Conservation (phyloP, 2,113 vertebrate genomes). For the Bolborhynchus lineola region DNA sequence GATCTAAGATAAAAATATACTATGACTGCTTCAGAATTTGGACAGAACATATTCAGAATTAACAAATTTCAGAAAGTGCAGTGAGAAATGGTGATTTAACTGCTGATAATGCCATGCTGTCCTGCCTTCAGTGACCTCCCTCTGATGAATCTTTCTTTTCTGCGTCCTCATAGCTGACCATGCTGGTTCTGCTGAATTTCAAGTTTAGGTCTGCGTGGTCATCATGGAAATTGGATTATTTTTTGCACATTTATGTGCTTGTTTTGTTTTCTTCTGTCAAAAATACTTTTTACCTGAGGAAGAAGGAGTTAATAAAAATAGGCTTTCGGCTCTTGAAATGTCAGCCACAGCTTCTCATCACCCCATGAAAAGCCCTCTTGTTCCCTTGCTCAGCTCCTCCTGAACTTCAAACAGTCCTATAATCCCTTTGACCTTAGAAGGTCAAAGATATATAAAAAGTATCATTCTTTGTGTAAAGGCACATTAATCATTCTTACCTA, state of each 20-base stretch:
- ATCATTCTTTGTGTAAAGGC: slow-evolving; percentile 65
- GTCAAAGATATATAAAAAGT: slow-evolving; percentile 69
- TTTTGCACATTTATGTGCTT: background rate
- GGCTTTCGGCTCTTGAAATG: slow-evolving; percentile 52
- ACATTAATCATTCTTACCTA: slow-evolving; percentile 65
- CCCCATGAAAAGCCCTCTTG: slow-evolving; percentile 67
- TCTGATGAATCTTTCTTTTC: background rate
- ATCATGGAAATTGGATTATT: background rate
- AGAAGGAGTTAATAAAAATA: slow-evolving; percentile 67
- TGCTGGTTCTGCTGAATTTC: background rate
- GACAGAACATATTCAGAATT: background rate
- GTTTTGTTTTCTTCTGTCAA: slow-evolving; percentile 29
- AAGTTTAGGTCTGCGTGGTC: background rate
- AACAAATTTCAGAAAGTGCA: background rate
- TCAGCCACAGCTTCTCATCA: slow-evolving; percentile 64
- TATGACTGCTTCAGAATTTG: background rate
- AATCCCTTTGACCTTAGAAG: slow-evolving; percentile 68
- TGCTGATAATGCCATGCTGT: too few relatives aligned
- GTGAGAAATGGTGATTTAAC: background rate
- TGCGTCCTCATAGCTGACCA: background rate
- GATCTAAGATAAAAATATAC: background rate
- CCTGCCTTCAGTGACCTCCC: background rate
- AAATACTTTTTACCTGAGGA: slow-evolving; percentile 34
- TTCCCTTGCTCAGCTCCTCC: slow-evolving; percentile 56
- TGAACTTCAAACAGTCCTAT: slow-evolving; percentile 67